phyloP scores from a whole-genome alignment of 2,888 invertebrate species.

The Yponomeuta malinellus region DNA sequence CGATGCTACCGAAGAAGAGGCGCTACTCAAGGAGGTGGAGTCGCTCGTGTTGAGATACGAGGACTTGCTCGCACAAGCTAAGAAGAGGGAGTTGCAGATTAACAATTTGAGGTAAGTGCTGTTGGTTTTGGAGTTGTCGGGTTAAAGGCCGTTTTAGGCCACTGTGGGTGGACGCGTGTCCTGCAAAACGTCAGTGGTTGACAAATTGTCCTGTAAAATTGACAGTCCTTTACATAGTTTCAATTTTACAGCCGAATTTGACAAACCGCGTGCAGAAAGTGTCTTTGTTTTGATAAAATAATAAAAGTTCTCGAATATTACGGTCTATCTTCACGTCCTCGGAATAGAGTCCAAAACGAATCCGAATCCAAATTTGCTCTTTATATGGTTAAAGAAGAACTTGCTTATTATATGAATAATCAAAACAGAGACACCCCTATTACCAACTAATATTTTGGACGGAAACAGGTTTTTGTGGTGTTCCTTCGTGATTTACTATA shows the following conservation, averaged over 20 bases:
- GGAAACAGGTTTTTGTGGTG: background rate
- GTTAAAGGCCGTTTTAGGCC: background rate
- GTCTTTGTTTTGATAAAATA: no score
- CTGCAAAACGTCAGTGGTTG: background rate
- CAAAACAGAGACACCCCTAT: background rate
- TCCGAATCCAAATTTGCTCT: no score
- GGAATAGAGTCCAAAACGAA: no score
- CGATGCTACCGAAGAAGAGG: conserved; percentile 79
- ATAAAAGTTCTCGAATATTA: no score
- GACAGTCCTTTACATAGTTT: no score
- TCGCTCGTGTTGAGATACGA: conserved; percentile 81
- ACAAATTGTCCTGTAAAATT: background rate
- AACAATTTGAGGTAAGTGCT: conserved; percentile 83
- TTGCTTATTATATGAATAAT: background rate
- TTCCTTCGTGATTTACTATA: background rate
- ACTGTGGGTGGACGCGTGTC: no score
- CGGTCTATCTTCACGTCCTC: no score
- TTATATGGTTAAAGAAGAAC: no score
- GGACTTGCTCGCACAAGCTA: conserved; percentile 80
- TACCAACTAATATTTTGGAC: background rate
- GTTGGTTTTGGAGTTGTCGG: background rate
- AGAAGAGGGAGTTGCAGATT: conserved; percentile 84
- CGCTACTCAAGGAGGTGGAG: conserved; percentile 79
- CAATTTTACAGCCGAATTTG: no score
- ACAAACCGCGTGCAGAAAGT: no score